Evolutionary conservation across 2,797 vertebrate species (phyloP), one percentile per base, ranked within the genome.

Genomic region (Malacoraja senta): DNA sequence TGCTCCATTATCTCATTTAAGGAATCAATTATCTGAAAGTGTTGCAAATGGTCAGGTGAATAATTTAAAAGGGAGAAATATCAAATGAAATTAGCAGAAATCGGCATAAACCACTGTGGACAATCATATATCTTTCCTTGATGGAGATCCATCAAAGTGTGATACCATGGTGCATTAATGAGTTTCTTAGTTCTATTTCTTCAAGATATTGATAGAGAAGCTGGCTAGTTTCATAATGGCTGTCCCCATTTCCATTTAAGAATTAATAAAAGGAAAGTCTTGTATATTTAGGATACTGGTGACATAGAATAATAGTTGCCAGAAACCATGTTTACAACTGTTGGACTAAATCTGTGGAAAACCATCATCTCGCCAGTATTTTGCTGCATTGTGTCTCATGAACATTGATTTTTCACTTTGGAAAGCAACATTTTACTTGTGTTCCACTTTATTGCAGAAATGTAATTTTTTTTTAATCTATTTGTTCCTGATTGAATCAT

Each of bases 391-490:
- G n/a, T 35, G 61, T 65, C 84, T 21, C 7, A 88, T n/a, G 58
- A 86, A n/a, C 58, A 65, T n/a, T 88, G 19, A n/a, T 65, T 88
- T 26, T 88, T 63, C 83, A 72, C 72, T 9, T 71, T 38, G 8
- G 26, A 65, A 61, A 74, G 68, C 13, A 29, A 91, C 44, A 44
- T 91, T 9, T 29, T 74, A 68, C 32, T 53, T 91, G 35, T 44
- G n/a, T 91, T 91, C 68, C 68, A 29, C 3, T 26, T 74, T 72
- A 26, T 74, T 44, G 19, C 68, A 91, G 71, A 91, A 91, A 74
- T 91, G 44, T 74, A 17, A 92, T 53, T 92, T 68, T n/a, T 91
- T 90, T 88, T 63, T 44, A 72, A 72, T 44, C 38, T 32, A 17
- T 76, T 76, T 58, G 90, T 76, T 92, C 12, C 35, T 15, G 24